These are phyloP conservation scores for Aphidius gifuensis DNA, from an alignment of 1,140 invertebrate species.

Conservation along the genomic window DNA sequence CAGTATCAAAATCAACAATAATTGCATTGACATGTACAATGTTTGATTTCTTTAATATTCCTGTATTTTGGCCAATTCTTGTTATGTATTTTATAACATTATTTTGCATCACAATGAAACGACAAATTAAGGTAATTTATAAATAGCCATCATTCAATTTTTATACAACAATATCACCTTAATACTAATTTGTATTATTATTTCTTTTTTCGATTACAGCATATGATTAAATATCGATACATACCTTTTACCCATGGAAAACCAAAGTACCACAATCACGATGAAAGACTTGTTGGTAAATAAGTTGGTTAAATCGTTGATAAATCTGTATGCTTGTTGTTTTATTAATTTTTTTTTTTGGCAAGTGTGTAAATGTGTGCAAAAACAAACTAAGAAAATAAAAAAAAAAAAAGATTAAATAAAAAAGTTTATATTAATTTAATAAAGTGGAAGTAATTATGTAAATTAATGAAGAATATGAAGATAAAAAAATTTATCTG, in stretches of 20 bases:
- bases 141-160: conserved; percentile 1
- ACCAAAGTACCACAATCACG: conserved; percentile 79
- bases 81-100: conserved; percentile 99
- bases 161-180: conserved; percentile 13
- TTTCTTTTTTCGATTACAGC: conserved; percentile 68
- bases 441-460: not conserved
- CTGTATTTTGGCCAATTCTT: conserved; percentile 99
- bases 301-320: conserved; percentile 2
- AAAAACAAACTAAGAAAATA: conserved; percentile 27
- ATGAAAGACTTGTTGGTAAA: conserved; percentile 38
- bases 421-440: not conserved
- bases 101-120: conserved; percentile 98
- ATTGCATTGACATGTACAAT: conserved; percentile 91
- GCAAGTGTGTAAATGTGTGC: conserved; percentile 41
- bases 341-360: conserved; percentile 12
- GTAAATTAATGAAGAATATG: not conserved
- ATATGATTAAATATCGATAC: conserved; percentile 99
- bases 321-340: conserved; percentile 30
- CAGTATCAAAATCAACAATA: conserved; percentile 91
- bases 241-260: conserved; percentile 98
- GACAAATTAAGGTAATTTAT: conserved; percentile 91
- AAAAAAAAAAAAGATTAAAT: not conserved
- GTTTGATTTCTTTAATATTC: conserved; percentile 97
- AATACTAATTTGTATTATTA: conserved; percentile 17
- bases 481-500: not conserved